phyloP scores from a whole-genome alignment of 2,888 invertebrate species.

The Rhodophaea formosa region DNA sequence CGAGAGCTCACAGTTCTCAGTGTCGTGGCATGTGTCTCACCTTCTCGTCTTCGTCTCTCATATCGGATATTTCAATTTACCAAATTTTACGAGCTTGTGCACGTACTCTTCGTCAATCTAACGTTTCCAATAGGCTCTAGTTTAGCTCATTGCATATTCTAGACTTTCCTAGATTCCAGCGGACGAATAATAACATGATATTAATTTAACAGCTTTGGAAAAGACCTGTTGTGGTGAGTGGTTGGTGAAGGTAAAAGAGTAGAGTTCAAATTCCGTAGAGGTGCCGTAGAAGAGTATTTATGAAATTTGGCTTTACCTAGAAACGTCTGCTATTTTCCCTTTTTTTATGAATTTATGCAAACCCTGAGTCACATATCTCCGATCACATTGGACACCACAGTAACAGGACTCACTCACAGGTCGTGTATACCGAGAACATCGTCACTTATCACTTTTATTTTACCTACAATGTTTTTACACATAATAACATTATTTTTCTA shows the following conservation, averaged over 20 bases:
- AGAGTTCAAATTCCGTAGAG: conserved; percentile 58
- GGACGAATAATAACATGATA: conserved; percentile 37
- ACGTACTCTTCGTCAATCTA: conserved; percentile 18
- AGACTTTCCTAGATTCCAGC: conserved; percentile 1
- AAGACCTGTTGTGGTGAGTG: conserved; percentile 80
- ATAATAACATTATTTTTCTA: neutral
- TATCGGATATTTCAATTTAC: conserved; percentile 13
- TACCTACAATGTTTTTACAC: conserved; percentile 3
- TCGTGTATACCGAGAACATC: conserved; percentile 13
- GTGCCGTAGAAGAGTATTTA: conserved; percentile 63
- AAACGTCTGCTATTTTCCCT: conserved; percentile 45
- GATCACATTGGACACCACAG: conserved; percentile 47
- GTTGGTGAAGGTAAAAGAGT: conserved; percentile 67
- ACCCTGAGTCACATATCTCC: conserved; percentile 37
- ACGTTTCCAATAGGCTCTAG: neutral
- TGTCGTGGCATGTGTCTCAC: conserved; percentile 63
- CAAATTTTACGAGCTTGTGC: conserved; percentile 13
- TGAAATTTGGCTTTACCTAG: conserved; percentile 62
- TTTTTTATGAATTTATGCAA: conserved; percentile 44
- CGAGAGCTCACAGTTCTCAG: conserved; percentile 55
- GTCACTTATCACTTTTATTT: conserved; percentile 9
- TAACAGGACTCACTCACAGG: conserved; percentile 30
- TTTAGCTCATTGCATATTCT: conserved; percentile 17
- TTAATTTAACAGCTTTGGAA: conserved; percentile 79
- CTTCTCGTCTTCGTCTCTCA: conserved; percentile 25